Percentiles rank a stretch among this genome's conserved stretches.
Conservation (phyloP, 1,140 invertebrate genomes). For the Diplogasteroides magnus region DNA sequence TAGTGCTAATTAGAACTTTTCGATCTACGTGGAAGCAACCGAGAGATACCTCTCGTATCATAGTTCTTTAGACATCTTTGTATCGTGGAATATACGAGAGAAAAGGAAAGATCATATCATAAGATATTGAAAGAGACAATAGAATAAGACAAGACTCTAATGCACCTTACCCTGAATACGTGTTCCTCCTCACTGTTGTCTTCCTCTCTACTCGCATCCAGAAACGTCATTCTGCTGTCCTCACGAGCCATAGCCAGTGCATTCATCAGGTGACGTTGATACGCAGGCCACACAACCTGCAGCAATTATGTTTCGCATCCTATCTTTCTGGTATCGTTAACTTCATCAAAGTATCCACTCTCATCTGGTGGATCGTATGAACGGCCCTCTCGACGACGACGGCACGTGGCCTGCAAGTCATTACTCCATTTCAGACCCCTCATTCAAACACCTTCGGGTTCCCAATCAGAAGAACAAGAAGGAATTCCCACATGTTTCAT, state of each 20-base stretch:
- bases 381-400: constrained; percentile 6
- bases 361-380: constrained; percentile 32
- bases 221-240: constrained; percentile 18
- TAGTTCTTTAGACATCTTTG: too few species aligned
- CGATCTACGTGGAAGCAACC: too few species aligned
- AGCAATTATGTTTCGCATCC: not conserved
- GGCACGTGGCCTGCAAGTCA: constrained; percentile 20
- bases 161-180: not conserved
- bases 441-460: too few species aligned
- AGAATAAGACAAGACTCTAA: too few species aligned
- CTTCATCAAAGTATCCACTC: constrained; percentile 25
- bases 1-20: too few species aligned
- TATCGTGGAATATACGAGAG: too few species aligned
- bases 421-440: too few species aligned
- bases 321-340: not conserved
- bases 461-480: not conserved
- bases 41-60: too few species aligned
- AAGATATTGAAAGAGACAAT: too few species aligned
- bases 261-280: constrained; percentile 22
- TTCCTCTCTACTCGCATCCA: constrained; percentile 18
- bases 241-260: constrained; percentile 21
- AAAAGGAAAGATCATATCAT: too few species aligned
- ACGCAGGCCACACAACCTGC: constrained; percentile 32
- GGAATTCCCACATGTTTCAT: too few species aligned
- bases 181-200: not conserved